These are phyloP conservation scores for Teinopalpus imperialis DNA, from an alignment of 2,888 invertebrate genomes.

Conservation along the genomic window DNA sequence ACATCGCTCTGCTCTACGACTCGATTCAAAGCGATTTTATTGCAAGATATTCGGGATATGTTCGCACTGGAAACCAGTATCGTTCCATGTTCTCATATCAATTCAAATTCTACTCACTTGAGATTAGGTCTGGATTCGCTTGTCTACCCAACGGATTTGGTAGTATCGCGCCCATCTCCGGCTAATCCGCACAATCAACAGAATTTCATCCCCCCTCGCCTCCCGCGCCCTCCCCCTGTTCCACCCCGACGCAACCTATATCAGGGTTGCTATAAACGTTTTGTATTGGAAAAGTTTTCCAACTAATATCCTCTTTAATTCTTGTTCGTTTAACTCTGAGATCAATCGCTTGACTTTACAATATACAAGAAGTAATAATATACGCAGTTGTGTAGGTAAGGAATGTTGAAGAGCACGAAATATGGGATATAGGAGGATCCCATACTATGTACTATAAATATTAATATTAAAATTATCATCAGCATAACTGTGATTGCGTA, in stretches of 20 bases:
- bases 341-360: no score
- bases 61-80: constrained; percentile 9
- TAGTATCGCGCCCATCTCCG: constrained; percentile 31
- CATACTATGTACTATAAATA: no score
- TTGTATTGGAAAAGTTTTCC: constrained; percentile 17
- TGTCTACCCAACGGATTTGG: constrained; percentile 12
- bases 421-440: no score
- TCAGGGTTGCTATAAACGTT: constrained; percentile 11
- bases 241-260: not conserved
- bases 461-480: no score
- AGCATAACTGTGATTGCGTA: no score
- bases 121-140: constrained; percentile 30
- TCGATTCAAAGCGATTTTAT: constrained; percentile 17
- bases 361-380: no score
- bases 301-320: constrained; percentile 4
- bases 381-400: no score
- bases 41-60: constrained; percentile 21
- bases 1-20: constrained; percentile 7
- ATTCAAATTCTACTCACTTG: constrained; percentile 29
- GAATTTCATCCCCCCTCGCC: constrained; percentile 28
- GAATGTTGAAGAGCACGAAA: no score
- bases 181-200: constrained; percentile 45
- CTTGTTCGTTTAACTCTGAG: not conserved
- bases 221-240: constrained; percentile 6
- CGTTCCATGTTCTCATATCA: constrained; percentile 8